Base-by-base conservation (phyloP, 2,113 vertebrate genomes). In the Aythya baeri region DNA sequence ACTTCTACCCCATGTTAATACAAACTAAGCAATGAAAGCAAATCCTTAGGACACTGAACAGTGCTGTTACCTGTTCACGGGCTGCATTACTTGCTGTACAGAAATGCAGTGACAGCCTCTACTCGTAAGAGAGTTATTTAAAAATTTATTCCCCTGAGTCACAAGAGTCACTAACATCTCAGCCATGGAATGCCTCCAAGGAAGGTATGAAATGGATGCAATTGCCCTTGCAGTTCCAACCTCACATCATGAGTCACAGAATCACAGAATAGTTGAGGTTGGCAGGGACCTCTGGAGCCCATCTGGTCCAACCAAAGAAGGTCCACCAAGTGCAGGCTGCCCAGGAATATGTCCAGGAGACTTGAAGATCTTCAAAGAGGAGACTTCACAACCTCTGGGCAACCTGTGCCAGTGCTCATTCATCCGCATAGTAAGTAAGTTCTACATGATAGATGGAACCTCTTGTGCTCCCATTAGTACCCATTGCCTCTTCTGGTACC, bases 171-270 rank as follows among this genome's bases (percentile, higher is more conserved):
- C 32, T 52, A 44, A 22, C 5, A 29, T 7, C n/a, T 71, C 26
- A 74, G 46, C n/a, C 31, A 18, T 6, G 34, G 38, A 61, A 7
- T 26, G 70, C 10, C 25, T 6, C 0, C 16, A 31, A 3, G 4
- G 32, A 38, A 27, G 34, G 3, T 55, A 20, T 62, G 66, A 67
- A 89, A 63, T 0, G 1, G 22, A 25, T 26, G 11, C 29, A 38
- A 34, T 7, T 61, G 23, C 2, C 21, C 15, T 50, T 0, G 1
- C 12, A 54, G 43, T 65, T 72, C 38, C 67, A 91, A 50, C 26
- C 23, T 89, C 21, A 29, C 0, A 0, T 38, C 26, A 9, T 43
- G 38, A 78, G 23, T 52, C 50, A 52, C 23, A 52, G 50, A 52
- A 52, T 52, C 50, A 25, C 23, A 52, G 50, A 52, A 52, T 52